These are phyloP conservation scores for Stenichneumon culpator DNA, from an alignment of 2,888 invertebrate genomes.

Conservation along the genomic window DNA sequence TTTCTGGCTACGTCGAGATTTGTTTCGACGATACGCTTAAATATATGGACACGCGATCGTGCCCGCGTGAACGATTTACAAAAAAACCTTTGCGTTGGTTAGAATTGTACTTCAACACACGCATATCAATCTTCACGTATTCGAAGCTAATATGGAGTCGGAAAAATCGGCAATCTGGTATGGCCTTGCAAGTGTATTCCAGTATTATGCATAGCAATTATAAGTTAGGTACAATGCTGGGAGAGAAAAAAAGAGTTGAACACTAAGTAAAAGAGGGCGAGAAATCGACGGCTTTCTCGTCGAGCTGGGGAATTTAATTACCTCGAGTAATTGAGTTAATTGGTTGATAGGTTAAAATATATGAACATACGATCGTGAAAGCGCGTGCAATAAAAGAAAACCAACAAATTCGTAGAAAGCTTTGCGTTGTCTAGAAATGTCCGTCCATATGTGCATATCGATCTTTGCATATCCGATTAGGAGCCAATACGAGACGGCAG, in stretches of 20 bases:
- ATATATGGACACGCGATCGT: conserved; percentile 35
- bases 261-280: not conserved
- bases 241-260: not conserved
- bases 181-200: conserved; percentile 9
- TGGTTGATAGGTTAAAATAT: no score
- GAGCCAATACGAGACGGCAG: not conserved
- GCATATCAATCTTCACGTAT: no score
- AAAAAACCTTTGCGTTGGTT: not conserved
- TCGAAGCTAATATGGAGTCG: not conserved
- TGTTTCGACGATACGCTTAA: conserved; percentile 14
- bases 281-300: conserved; percentile 16
- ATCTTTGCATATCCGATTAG: not conserved
- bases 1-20: conserved; percentile 30
- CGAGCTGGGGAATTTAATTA: conserved; percentile 49
- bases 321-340: conserved; percentile 38
- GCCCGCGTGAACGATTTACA: not conserved
- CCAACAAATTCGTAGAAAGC: no score
- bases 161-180: not conserved
- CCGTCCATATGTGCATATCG: no score
- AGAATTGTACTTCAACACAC: no score
- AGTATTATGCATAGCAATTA: not conserved
- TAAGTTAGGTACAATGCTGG: not conserved
- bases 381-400: no score
- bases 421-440: no score
- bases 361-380: no score